These are phyloP conservation scores for Burhinus bistriatus DNA, from an alignment of 2,113 vertebrate species.

Conservation along the genomic window DNA sequence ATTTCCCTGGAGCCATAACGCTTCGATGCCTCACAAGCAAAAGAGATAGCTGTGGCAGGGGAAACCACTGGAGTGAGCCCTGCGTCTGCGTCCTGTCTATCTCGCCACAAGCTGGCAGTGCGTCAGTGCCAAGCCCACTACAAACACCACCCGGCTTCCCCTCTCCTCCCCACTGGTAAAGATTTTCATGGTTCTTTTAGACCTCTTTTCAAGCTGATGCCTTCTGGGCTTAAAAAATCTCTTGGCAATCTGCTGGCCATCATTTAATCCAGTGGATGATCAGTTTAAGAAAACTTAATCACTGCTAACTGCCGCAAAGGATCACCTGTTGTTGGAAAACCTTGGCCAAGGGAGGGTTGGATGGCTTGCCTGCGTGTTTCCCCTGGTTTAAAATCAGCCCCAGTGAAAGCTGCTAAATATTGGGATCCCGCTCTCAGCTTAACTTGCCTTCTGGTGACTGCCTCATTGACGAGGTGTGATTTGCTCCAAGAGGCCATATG, in stretches of 20 bases:
- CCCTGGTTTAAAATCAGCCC: not conserved
- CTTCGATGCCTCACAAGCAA: not conserved
- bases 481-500: not conserved
- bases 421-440: not conserved
- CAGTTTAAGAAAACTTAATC: not conserved
- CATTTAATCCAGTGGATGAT: not conserved
- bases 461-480: fast-evolving
- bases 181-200: not conserved
- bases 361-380: not conserved
- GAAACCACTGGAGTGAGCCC: not conserved
- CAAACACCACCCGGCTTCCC: fast-evolving
- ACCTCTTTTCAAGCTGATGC: not conserved
- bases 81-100: fast-evolving
- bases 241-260: not conserved
- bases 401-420: not conserved
- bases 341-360: fast-evolving
- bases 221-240: not conserved
- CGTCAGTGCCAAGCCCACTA: fast-evolving
- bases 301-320: fast-evolving
- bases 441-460: fast-evolving
- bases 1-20: not conserved
- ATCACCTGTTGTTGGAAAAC: fast-evolving
- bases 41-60: not conserved
- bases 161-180: not conserved
- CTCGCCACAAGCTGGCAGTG: fast-evolving